Conservation (phyloP, 2,797 vertebrate genomes). For the Acanthis flammea region DNA sequence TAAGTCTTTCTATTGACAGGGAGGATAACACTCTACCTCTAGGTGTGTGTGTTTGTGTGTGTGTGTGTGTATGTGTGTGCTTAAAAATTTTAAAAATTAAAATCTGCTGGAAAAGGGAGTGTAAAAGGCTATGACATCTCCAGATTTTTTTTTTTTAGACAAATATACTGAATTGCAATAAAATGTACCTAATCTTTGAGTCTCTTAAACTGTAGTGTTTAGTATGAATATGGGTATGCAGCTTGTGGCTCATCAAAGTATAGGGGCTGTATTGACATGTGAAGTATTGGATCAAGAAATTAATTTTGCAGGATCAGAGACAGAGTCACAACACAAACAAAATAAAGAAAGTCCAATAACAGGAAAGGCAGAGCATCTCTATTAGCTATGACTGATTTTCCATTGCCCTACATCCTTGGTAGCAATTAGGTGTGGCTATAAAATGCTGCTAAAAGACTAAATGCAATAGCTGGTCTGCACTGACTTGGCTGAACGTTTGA, state of each 20-base stretch:
- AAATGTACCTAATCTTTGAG: not conserved
- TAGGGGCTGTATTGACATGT: not conserved
- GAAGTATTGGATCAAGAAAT: not conserved
- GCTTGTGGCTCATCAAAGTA: not conserved
- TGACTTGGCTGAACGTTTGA: not conserved
- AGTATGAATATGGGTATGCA: not conserved
- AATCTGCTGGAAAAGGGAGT: not conserved
- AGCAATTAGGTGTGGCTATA: not conserved
- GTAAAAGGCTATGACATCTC: not conserved
- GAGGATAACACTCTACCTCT: not conserved
- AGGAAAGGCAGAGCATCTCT: not conserved
- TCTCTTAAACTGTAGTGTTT: not conserved
- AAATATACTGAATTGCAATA: not conserved
- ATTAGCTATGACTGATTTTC: not conserved
- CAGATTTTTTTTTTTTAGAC: not conserved
- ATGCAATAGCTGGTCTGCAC: not conserved
- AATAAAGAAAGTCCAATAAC: not conserved
- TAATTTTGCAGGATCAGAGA: not conserved
- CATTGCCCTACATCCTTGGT: not conserved
- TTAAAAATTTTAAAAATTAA: not conserved
- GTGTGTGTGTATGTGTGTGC: not conserved
- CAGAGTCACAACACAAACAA: not conserved
- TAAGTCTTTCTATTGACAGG: not conserved
- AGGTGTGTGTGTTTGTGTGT: not conserved
- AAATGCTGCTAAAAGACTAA: not conserved